phyloP scores from a whole-genome alignment of 2,888 invertebrate species.

The Folsomia candida region DNA sequence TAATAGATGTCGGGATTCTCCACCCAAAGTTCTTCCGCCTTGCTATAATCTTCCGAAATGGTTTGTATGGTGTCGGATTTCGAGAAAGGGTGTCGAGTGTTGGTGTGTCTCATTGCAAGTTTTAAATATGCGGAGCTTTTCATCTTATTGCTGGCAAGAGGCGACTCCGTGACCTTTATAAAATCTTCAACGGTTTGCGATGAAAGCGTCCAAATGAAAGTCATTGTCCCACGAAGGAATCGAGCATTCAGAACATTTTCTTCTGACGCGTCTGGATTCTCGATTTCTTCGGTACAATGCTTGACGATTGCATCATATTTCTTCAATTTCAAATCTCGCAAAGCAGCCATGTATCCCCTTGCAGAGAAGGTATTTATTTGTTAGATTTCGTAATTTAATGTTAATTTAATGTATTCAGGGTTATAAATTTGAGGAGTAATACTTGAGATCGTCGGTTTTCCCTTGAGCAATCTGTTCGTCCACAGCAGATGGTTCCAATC shows the following conservation, averaged over 20 bases:
- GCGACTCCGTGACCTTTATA: not conserved
- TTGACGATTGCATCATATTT: slow-evolving; percentile 38
- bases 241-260: slow-evolving; percentile 15
- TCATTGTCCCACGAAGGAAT: slow-evolving; percentile 10
- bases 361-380: not conserved
- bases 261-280: slow-evolving; percentile 21
- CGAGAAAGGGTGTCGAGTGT: not conserved
- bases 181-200: slow-evolving; percentile 1
- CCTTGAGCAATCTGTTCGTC: slow-evolving; percentile 12
- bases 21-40: slow-evolving; percentile 28
- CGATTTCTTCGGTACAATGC: slow-evolving; percentile 43
- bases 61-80: not conserved
- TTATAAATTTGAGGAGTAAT: no score
- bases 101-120: slow-evolving; percentile 15
- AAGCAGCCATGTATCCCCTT: slow-evolving; percentile 40
- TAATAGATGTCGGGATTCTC: slow-evolving; percentile 37
- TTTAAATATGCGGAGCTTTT: slow-evolving; percentile 34
- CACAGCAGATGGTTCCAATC: slow-evolving; percentile 21
- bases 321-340: slow-evolving; percentile 29
- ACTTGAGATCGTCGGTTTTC: not conserved
- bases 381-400: not conserved
- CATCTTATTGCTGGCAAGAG: slow-evolving; percentile 1
- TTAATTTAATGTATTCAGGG: not conserved
- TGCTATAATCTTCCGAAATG: slow-evolving; percentile 20
- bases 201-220: not conserved